These are phyloP conservation scores for Trichopria drosophilae DNA, from an alignment of 2,888 invertebrate species.

Conservation along the genomic window DNA sequence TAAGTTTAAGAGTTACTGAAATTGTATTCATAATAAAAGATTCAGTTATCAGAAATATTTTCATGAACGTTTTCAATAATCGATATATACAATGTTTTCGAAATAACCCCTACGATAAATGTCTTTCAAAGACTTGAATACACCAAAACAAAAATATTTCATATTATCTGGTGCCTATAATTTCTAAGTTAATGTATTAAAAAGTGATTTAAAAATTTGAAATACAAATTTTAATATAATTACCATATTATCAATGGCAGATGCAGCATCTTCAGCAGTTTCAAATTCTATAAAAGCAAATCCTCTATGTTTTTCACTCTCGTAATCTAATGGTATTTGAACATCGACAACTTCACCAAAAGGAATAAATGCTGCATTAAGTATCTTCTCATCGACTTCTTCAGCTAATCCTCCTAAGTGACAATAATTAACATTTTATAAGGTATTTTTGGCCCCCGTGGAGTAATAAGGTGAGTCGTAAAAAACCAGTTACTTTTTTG, in stretches of 20 bases:
- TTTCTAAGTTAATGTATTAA: neutral
- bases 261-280: slow-evolving; percentile 94
- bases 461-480: too few species aligned
- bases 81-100: too few species aligned
- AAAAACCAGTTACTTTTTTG: too few species aligned
- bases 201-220: slow-evolving; percentile 1
- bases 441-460: neutral
- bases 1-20: too few species aligned
- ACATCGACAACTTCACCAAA: slow-evolving; percentile 99
- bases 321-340: slow-evolving; percentile 97
- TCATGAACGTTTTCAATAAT: too few species aligned
- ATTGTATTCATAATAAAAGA: too few species aligned
- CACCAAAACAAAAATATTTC: too few species aligned
- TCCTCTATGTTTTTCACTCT: slow-evolving; percentile 95
- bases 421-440: neutral
- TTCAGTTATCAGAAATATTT: too few species aligned
- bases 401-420: slow-evolving; percentile 78
- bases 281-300: slow-evolving; percentile 99
- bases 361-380: slow-evolving; percentile 96
- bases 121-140: too few species aligned
- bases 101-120: too few species aligned
- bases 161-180: neutral
- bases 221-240: slow-evolving; percentile 31
- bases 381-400: slow-evolving; percentile 93
- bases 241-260: slow-evolving; percentile 99